phyloP scores from a whole-genome alignment of 2,113 vertebrate species.

The Heteronetta atricapilla region DNA sequence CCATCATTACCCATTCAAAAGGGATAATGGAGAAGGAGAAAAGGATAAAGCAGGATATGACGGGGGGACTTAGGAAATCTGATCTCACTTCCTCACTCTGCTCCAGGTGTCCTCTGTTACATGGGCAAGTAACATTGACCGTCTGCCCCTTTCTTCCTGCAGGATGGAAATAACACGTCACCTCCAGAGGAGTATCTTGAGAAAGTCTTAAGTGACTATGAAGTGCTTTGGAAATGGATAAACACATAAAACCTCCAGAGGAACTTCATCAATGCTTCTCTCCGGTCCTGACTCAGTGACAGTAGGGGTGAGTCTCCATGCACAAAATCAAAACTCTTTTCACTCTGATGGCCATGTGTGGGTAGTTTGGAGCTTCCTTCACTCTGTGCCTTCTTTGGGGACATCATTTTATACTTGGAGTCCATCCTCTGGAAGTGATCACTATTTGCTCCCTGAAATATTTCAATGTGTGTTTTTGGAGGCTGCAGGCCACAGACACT shows the following conservation, averaged over 20 bases:
- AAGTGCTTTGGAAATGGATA: background rate
- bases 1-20: background rate
- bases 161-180: background rate
- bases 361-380: background rate
- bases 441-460: background rate
- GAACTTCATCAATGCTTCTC: background rate
- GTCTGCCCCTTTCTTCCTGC: slow-evolving; percentile 8
- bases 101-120: background rate
- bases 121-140: background rate
- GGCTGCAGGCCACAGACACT: background rate
- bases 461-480: background rate
- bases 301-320: background rate
- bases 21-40: background rate
- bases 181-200: background rate
- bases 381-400: background rate
- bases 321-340: background rate
- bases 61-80: background rate
- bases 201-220: background rate
- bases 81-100: background rate
- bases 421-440: background rate
- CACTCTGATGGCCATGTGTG: background rate
- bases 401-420: background rate
- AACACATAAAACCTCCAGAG: background rate
- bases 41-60: background rate
- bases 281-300: background rate